A percentile compares a stretch with the other conserved stretches of the same genome.
phyloP scores from a whole-genome alignment of 2,113 vertebrate genomes.

The Thamnophis sirtalis region DNA sequence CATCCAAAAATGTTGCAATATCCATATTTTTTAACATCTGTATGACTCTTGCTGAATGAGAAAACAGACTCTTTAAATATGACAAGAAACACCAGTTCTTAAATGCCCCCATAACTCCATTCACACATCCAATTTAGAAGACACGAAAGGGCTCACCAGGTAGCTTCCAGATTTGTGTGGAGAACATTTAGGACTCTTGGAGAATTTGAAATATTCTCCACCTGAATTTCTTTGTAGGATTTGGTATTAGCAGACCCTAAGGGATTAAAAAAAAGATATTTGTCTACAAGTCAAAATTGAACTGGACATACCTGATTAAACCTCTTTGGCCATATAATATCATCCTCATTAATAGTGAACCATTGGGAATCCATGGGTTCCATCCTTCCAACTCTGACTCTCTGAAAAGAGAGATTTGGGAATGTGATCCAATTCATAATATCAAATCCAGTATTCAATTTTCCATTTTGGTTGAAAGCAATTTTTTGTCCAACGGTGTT shows the following conservation, averaged over 20 bases:
- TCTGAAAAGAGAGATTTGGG: not conserved
- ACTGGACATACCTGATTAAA: not conserved
- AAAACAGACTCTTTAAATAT: not conserved
- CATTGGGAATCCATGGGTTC: not conserved
- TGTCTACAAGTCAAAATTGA: not conserved
- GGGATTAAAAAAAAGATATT: not conserved
- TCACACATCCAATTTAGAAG: not conserved
- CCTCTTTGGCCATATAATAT: not conserved
- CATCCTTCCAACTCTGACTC: not conserved
- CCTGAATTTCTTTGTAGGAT: not conserved
- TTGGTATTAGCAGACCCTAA: not conserved
- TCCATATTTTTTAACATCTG: not conserved
- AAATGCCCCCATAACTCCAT: not conserved
- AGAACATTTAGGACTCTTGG: not conserved
- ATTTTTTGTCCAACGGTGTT: not conserved
- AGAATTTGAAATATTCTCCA: not conserved
- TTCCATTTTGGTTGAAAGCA: not conserved
- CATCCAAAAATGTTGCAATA: not conserved
- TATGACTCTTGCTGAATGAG: not conserved
- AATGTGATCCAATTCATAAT: not conserved
- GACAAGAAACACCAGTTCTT: not conserved
- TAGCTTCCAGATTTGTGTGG: not conserved
- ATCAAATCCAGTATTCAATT: not conserved
- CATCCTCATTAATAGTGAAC: not conserved
- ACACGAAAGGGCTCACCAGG: not conserved